Percentiles rank a stretch among this genome's conserved stretches.
phyloP scores from a whole-genome alignment of 2,888 invertebrate genomes.

The Agrotis exclamationis region DNA sequence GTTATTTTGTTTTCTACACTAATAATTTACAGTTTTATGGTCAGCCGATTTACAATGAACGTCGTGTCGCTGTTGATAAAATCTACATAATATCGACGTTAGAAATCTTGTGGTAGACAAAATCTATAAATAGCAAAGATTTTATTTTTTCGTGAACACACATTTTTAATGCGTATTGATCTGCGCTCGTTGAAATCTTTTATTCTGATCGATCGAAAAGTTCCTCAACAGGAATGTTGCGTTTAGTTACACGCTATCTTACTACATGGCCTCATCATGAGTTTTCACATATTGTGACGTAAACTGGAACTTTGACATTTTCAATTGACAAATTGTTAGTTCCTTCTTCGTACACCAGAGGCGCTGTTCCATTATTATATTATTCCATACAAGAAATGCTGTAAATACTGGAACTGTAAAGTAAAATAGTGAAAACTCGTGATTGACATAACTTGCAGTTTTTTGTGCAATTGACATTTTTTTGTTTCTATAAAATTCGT shows the following conservation, averaged over 20 bases:
- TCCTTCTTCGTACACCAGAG: too few relatives aligned
- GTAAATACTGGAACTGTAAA: too few relatives aligned
- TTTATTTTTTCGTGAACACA: neutral
- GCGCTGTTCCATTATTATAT: too few relatives aligned
- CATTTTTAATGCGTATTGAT: neutral
- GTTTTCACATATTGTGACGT: too few relatives aligned
- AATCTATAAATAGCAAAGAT: too few relatives aligned
- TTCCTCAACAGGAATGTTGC: constrained; percentile 18
- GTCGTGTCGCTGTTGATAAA: neutral
- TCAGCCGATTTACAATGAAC: neutral
- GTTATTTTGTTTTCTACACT: neutral
- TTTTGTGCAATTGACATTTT: constrained; percentile 23
- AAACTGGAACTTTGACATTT: too few relatives aligned
- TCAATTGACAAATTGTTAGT: too few relatives aligned
- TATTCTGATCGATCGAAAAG: constrained; percentile 37
- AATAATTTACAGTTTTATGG: neutral
- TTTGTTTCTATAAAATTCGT: constrained; percentile 7
- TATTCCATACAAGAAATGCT: too few relatives aligned
- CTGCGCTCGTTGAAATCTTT: constrained; percentile 66
- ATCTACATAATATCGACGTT: too few relatives aligned
- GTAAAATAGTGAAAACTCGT: too few relatives aligned
- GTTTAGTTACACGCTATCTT: constrained; percentile 29
- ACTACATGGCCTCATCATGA: too few relatives aligned
- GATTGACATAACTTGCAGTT: constrained; percentile 4
- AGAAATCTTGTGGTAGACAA: too few relatives aligned